These are phyloP conservation scores for Brenthis daphne DNA, from an alignment of 2,888 invertebrate species.

Conservation along the genomic window DNA sequence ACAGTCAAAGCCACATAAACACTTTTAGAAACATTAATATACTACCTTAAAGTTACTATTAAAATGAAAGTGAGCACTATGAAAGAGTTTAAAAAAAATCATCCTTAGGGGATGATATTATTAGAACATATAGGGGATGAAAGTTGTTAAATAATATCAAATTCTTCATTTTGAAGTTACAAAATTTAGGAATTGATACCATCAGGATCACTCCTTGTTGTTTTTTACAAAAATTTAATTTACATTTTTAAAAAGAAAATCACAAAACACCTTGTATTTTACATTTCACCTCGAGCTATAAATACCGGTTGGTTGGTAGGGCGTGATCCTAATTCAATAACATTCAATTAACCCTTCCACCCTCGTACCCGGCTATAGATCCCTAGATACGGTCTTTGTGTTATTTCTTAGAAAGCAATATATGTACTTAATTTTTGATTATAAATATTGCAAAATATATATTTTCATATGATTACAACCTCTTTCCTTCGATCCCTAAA, in stretches of 20 bases:
- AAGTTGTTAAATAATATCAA: no score
- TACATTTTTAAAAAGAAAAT: slow-evolving; percentile 3
- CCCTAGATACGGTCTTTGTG: slow-evolving; percentile 15
- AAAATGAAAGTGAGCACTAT: background rate
- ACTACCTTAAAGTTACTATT: background rate
- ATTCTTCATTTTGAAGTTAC: no score
- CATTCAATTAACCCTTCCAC: slow-evolving; percentile 66
- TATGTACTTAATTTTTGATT: no score
- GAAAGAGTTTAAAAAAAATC: background rate
- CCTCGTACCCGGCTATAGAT: slow-evolving; percentile 44
- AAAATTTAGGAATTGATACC: no score
- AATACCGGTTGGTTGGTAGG: slow-evolving; percentile 26
- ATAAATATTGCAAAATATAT: no score
- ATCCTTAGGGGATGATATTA: no score
- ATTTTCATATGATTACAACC: no score
- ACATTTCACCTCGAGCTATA: slow-evolving; percentile 9
- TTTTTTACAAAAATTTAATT: background rate
- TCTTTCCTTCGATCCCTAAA: no score
- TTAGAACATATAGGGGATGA: no score
- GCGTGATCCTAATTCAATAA: slow-evolving; percentile 73
- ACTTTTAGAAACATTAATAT: no score
- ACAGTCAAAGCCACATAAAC: no score
- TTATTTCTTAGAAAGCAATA: background rate
- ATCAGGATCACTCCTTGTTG: no score
- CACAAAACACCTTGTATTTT: slow-evolving; percentile 14